Evolutionary conservation across 2,113 vertebrate genomes (phyloP), one percentile per base, ranked within the genome.

Genomic region (Crotalus horridus): DNA sequence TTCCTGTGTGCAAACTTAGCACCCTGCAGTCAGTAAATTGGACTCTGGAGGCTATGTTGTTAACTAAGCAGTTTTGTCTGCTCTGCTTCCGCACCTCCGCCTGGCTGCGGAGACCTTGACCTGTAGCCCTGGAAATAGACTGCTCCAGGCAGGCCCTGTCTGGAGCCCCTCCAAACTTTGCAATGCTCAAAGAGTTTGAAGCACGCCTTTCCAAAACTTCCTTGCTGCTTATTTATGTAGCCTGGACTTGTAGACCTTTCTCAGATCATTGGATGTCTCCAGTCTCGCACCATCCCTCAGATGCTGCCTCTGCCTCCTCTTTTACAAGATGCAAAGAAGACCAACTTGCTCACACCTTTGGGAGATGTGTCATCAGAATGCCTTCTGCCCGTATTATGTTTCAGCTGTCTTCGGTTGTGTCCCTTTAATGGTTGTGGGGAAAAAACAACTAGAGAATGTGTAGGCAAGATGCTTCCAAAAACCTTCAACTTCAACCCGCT

Each of bases 271-370:
- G 21, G 87, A 58, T 74, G n/a, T 6, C 21, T 12, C 24, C 39
- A 88, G 89, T 93, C 61, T 91, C 7, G 54, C 90, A 24, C 90
- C 64, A 33, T 33, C 81, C 88, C 90, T 81, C 43, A 81, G 55
- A 85, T 26, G 64, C 51, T 33, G 20, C 53, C 8, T 64, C 12
- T 13, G 13, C 88, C 64, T 91, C 59, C 15, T 55, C n/a, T 53
- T 89, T 85, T 53, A 46, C 53, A 59, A 58, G 85, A 48, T 26
- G 9, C 29, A 46, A 54, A 6, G 89, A 56, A 64, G 56, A 86
- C 85, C 92, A 51, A 53, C n/a, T 39, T 5, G 48, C 43, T 33
- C 15, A 39, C 89, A 54, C 48, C 21, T 29, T 87, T 87, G 86
- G n/a, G 29, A 88, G 1, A n/a, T 93, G 61, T 89, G 43, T 90